Conservation (phyloP, 30 jellyfish, hydroid and myxozoan species). For the Pseudorhiza aurosa region DNA sequence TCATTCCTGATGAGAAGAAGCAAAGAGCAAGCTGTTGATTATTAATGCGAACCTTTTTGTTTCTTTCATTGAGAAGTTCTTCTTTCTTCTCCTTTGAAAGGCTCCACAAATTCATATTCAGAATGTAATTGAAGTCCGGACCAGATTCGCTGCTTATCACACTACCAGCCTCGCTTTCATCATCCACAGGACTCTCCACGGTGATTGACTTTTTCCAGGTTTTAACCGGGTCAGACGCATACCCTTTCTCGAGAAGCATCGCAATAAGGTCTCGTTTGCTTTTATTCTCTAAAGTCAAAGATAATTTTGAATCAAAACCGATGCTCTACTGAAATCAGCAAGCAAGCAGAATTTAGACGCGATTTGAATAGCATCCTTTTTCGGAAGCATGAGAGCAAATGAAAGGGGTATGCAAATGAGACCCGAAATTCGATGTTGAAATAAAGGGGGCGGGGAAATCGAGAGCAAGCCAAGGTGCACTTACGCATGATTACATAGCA, state of each 20-base stretch:
- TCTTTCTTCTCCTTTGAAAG: conserved; percentile 88
- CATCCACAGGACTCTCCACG: conserved; percentile 20
- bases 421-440: too few relatives aligned
- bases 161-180: conserved; percentile 80
- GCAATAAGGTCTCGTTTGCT: conserved; percentile 83
- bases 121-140: conserved; percentile 80
- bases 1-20: too few relatives aligned
- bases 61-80: conserved; percentile 79
- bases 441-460: too few relatives aligned
- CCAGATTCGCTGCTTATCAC: conserved; percentile 62
- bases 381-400: too few relatives aligned
- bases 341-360: too few relatives aligned
- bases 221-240: conserved; percentile 94
- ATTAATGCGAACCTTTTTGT: conserved; percentile 81
- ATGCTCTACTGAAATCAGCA: too few relatives aligned
- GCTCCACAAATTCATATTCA: conserved; percentile 84
- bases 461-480: too few relatives aligned
- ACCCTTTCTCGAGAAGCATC: conserved; percentile 75
- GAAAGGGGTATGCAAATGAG: too few relatives aligned
- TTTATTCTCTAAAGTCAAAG: conserved; percentile 79
- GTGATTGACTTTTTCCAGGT: conserved; percentile 71
- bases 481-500: too few relatives aligned
- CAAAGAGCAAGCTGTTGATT: too few relatives aligned
- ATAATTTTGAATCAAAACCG: too few relatives aligned
- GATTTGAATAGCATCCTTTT: too few relatives aligned